A percentile compares a stretch with the other conserved stretches of the same genome.
phyloP scores from a whole-genome alignment of 2,797 vertebrate species.

The Amblyraja radiata region DNA sequence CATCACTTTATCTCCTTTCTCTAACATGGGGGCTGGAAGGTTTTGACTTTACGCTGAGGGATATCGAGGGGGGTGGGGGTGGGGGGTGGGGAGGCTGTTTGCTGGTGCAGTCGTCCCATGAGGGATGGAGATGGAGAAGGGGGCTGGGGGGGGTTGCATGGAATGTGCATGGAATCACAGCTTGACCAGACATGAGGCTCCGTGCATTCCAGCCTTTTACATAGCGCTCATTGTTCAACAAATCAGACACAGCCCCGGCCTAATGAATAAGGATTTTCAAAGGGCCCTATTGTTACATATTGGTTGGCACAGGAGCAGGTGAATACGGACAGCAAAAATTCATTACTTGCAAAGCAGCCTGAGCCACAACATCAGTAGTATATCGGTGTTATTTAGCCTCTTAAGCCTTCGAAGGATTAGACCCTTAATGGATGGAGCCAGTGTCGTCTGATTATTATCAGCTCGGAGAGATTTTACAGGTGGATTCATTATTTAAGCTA shows the following conservation, averaged over 20 bases:
- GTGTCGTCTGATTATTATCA: slow-evolving; percentile 3
- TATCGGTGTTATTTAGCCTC: slow-evolving; percentile 20
- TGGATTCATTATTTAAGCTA: not conserved
- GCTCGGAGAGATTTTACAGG: not conserved
- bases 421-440: not conserved
- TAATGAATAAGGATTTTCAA: slow-evolving; percentile 37
- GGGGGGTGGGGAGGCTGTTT: not conserved
- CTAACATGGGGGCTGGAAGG: not conserved
- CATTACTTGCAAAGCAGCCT: slow-evolving; percentile 7
- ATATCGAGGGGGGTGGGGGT: not conserved
- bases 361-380: not conserved
- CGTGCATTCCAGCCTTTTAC: slow-evolving; percentile 31
- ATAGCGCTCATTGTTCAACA: slow-evolving; percentile 26
- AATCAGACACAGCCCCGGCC: slow-evolving; percentile 31
- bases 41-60: not conserved
- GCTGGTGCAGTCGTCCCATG: slow-evolving; percentile 12
- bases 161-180: slow-evolving; percentile 31
- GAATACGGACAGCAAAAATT: slow-evolving; percentile 4
- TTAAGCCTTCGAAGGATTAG: slow-evolving; percentile 19
- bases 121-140: not conserved
- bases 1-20: too few species aligned
- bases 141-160: not conserved
- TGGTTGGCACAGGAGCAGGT: slow-evolving; percentile 24
- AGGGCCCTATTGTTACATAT: slow-evolving; percentile 33
- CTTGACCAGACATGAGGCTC: slow-evolving; percentile 35